Base-by-base conservation (phyloP, 2,797 vertebrate genomes). In the Anisognathus igniventris region DNA sequence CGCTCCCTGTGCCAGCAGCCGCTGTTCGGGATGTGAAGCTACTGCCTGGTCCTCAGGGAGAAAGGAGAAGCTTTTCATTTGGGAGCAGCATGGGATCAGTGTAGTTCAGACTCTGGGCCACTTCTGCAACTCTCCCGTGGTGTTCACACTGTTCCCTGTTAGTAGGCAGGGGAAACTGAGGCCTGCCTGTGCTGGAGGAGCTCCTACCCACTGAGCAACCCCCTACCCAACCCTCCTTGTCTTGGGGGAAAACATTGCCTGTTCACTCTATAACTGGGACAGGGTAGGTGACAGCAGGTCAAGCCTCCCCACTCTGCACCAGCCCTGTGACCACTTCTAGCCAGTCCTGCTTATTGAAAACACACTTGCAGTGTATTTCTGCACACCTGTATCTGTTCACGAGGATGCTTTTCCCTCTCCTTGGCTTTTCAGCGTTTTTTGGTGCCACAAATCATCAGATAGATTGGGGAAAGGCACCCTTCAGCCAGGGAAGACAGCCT, bases 51-150 rank as follows among this genome's bases (percentile, higher is more conserved):
- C 42, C 35, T 4, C 13, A 2, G 42, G n/a, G 24, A 64, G 30
- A 30, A 40, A 56, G 0, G 25, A 33, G 14, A 30, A 67, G 44
- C 45, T 71, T 57, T n/a, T 51, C 2, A 0, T 51, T 70, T 62
- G 5, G 48, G 66, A 47, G 4, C 17, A 42, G 48, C 33, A 33
- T 67, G 5, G 40, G 20, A 25, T 31, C 42, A 3, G 22, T 10
- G 10, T 14, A 14, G 21, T 15, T 72, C 47, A 39, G 22, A 9
- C 10, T 40, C 31, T 16, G 35, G 12, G 31, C 39, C 37, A 10
- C 22, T 56, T 30, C 23, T 53, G 40, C 8, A 17, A 2, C 4
- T 66, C 44, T 11, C n/a, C 28, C 0, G 0, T 21, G 39, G 8
- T 2, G 1, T 48, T 74, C n/a, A 14, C 4, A 2, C 12, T 21